Conservation (phyloP, 2,113 vertebrate species). For the Balaenoptera acutorostrata region DNA sequence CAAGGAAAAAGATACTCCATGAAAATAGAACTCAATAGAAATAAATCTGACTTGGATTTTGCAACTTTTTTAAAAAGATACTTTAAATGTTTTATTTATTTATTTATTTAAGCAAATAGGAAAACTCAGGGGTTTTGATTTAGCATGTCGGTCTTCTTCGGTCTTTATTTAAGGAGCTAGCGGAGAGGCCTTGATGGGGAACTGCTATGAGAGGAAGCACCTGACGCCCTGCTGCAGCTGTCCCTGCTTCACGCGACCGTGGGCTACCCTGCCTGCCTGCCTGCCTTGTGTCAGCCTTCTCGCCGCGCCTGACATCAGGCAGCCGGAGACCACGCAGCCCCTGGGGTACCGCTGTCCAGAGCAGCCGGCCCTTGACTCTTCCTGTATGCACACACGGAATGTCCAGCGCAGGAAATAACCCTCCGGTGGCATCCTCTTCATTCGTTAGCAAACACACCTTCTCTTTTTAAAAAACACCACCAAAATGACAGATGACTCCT, state of each 20-base stretch:
- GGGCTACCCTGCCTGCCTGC: background rate
- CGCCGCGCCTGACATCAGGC: conserved; percentile 18
- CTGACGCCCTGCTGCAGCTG: background rate
- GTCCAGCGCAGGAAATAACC: conserved; percentile 6
- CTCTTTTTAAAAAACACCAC: conserved; percentile 15
- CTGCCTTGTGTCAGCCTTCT: conserved; percentile 18
- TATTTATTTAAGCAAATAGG: background rate
- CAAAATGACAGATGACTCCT: conserved; percentile 22
- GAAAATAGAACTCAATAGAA: background rate
- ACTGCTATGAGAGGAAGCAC: background rate
- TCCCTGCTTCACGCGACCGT: background rate
- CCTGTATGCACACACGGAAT: background rate
- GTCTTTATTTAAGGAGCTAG: background rate
- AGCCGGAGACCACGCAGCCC: background rate
- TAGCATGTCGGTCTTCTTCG: background rate
- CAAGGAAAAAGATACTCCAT: background rate
- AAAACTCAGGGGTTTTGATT: background rate
- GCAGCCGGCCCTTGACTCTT: background rate
- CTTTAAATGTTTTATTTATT: background rate
- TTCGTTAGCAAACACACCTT: background rate
- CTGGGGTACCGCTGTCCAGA: background rate
- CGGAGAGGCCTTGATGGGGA: background rate
- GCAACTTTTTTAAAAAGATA: background rate
- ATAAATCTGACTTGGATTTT: background rate
- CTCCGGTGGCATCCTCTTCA: background rate